Evolutionary conservation across 2,797 vertebrate genomes (phyloP), one percentile per base, ranked within the genome.

Genomic region (Hyperoplus immaculatus): DNA sequence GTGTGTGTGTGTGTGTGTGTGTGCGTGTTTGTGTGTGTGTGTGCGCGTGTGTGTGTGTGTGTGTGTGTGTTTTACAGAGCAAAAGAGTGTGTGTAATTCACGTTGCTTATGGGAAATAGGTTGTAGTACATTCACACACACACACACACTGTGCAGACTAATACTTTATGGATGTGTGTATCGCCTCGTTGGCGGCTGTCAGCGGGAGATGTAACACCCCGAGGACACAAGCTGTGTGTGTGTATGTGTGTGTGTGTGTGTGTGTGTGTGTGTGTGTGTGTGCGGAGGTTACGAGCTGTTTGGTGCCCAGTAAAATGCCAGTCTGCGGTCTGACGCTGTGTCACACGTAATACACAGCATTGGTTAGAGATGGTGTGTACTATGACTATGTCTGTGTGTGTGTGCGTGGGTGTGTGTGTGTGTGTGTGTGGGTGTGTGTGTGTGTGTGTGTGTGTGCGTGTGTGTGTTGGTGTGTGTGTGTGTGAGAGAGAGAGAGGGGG

Each of bases 121-220:
- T 73, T 72, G 21, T 57, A 72, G 41, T 47, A 75, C 18, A 51
- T 18, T 51, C 69, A 72, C 63, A 73, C 11, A 53, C 55, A 47
- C 42, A 13, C 58, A 53, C 63, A 54, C 15, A 0, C 14, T 8
- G 18, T 2, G 39, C 68, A 75, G 72, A 72, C 67, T 73, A 77
- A 88, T 76, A 56, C 77, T n/a, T 87, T 56, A 13, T 70, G 39
- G 73, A 87, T 86, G 88, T 77, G 73, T 50, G 67, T 54, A 61
- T 64, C 9, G 70, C 75, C 49, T 76, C 2, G 74, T 75, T 73
- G 85, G 83, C 87, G 72, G 70, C 58, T 55, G 67, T 70, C 67
- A 64, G 84, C 74, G 1, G 84, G 81, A 46, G 73, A 50, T 71
- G 70, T 3, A 74, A 84, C 76, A 12, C 85, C 45, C 59, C 0